A percentile compares a stretch with the other conserved stretches of the same genome.
Conservation (phyloP, 2,113 vertebrate genomes). For the Limnothrissa miodon region DNA sequence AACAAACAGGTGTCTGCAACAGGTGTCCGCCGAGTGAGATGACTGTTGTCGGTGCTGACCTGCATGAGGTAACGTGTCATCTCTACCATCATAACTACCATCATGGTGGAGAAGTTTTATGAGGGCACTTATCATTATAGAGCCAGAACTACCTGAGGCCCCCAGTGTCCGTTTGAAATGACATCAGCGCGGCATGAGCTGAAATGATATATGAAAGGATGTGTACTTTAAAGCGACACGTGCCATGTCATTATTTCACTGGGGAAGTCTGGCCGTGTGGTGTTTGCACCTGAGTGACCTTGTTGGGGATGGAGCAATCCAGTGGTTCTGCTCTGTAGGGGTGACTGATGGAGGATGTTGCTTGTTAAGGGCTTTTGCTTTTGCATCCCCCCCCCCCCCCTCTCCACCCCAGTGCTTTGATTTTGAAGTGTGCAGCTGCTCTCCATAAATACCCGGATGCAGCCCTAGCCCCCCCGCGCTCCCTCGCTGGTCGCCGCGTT, state of each 20-base stretch:
- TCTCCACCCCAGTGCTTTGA: not conserved
- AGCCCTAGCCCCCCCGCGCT: slow-evolving; percentile 16
- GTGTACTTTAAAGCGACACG: not conserved
- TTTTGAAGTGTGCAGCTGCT: slow-evolving; percentile 52
- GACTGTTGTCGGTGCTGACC: not conserved
- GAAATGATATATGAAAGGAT: not conserved
- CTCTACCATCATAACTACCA: not conserved
- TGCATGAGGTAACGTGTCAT: not conserved
- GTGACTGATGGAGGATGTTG: slow-evolving; percentile 5
- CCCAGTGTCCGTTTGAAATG: slow-evolving; percentile 4
- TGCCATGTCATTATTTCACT: not conserved
- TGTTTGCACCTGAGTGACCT: not conserved
- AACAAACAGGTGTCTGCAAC: not conserved
- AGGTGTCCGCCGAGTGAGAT: not conserved
- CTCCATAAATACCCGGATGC: slow-evolving; percentile 53
- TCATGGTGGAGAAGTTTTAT: not conserved
- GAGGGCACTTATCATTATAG: not conserved
- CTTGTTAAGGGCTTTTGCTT: not conserved
- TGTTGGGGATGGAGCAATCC: not conserved
- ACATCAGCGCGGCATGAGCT: not conserved
- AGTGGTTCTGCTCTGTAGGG: not conserved
- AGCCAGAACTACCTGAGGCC: not conserved
- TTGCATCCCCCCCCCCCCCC: not conserved
- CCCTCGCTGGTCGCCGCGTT: not conserved
- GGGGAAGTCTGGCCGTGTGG: not conserved